These are phyloP conservation scores for Corvus moneduloides DNA, from an alignment of 2,113 vertebrate genomes.

Conservation along the genomic window DNA sequence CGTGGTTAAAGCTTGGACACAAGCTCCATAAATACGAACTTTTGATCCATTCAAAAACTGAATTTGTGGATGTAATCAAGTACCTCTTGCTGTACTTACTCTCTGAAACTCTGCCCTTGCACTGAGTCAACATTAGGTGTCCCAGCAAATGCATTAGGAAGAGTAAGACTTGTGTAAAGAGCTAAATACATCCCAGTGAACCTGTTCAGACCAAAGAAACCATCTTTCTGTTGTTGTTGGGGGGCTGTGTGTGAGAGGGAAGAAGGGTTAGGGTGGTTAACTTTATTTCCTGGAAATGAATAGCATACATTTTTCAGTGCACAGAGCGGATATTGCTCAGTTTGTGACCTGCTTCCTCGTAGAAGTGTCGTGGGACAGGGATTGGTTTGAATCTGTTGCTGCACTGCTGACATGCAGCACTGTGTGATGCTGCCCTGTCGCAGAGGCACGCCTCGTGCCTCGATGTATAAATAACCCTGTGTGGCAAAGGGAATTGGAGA, in stretches of 20 bases:
- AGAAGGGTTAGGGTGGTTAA: neutral
- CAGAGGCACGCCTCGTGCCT: neutral
- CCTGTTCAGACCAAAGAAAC: neutral
- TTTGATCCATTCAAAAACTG: neutral
- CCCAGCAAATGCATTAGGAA: neutral
- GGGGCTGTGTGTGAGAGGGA: neutral
- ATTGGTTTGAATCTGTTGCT: neutral
- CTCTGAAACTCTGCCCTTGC: neutral
- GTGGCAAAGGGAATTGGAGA: neutral
- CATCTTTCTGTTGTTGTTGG: neutral
- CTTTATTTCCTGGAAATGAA: conserved; percentile 30
- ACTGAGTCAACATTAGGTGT: neutral
- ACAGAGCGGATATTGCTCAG: neutral
- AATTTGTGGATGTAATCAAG: neutral
- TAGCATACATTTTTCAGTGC: neutral
- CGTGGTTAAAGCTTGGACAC: neutral
- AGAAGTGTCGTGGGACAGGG: neutral
- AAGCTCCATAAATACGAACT: neutral
- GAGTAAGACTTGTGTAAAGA: neutral
- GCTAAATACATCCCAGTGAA: neutral
- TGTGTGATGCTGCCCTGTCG: neutral
- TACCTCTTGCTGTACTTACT: neutral
- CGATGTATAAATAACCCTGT: neutral
- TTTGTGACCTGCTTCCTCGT: conserved; percentile 27
- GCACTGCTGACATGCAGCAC: neutral